Base-by-base conservation (phyloP, 2,113 vertebrate genomes). In the Forbesichthys agassizii region DNA sequence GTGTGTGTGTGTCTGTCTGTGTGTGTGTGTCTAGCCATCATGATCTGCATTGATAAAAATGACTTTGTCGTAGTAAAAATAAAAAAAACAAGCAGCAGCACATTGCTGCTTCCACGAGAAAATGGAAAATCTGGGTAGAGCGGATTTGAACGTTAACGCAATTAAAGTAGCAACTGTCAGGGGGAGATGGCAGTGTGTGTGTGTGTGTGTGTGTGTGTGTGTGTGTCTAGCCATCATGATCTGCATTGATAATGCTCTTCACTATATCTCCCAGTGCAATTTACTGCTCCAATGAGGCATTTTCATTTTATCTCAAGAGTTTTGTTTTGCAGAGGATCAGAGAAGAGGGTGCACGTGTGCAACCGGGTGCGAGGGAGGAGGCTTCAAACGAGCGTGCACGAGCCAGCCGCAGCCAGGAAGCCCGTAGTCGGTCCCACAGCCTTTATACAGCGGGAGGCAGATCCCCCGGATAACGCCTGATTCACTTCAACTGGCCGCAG, bases 321-420 rank as follows among this genome's bases (percentile, higher is more conserved):
- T 90, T 84, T 84, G 76, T 88, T 79, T 36, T 20, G 5, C 20
- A 33, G 56, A 33, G 18, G 33, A 56, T 33, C 33, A 27, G 11
- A 1, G 9, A 27, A 18, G 55, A 5, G 53, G 6, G 60, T 51
- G 64, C 59, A 73, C 59, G 76, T 68, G 81, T 63, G 49, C 9
- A 6, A 55, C 66, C 10, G 75, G 79, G 77, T 56, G 66, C 80
- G 85, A 88, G 78, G 78, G 88, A 88, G 85, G 77, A 86, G 75
- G 84, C 83, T 83, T 85, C 83, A 87, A 84, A 86, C 80, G 71
- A 79, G 77, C 85, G 79, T 81, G 84, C 87, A 89, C 88, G 79
- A 90, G 74, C 87, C 84, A 83, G 84, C 75, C 64, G 79, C 81
- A 76, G 85, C 88, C 27, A 27, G 80, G 88, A 88, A 86, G 82